A percentile compares a stretch with the other conserved stretches of the same genome.
phyloP scores from a whole-genome alignment of 2,113 vertebrate genomes.

The Aegotheles bennettii region DNA sequence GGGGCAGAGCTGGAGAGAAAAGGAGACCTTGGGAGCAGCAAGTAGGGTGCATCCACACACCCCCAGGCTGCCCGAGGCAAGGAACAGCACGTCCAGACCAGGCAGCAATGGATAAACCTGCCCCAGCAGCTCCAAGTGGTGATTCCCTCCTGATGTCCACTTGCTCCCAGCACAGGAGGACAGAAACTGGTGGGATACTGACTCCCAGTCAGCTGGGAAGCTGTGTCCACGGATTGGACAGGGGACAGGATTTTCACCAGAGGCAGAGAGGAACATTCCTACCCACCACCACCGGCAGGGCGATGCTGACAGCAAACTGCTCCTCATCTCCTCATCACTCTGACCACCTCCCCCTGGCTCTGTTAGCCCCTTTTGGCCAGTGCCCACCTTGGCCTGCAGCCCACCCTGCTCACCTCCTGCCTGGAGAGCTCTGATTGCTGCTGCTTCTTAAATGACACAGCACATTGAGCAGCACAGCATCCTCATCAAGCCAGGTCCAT shows the following conservation, averaged over 20 bases:
- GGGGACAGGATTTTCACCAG: not conserved
- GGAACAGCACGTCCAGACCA: not conserved
- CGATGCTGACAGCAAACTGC: not conserved
- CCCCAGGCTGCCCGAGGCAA: not conserved
- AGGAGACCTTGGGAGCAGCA: not conserved
- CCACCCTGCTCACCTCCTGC: fast-evolving
- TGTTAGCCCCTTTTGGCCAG: not conserved
- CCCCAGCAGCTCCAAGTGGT: not conserved
- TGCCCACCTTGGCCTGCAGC: not conserved
- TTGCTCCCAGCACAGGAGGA: not conserved
- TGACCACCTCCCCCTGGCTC: not conserved
- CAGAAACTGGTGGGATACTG: not conserved
- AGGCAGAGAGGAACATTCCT: not conserved
- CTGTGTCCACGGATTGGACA: fast-evolving
- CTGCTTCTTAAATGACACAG: not conserved
- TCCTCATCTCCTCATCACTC: not conserved
- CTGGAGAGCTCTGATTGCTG: not conserved
- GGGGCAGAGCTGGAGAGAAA: not conserved
- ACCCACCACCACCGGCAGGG: not conserved
- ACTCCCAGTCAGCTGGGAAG: not conserved
- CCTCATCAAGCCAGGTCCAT: not conserved
- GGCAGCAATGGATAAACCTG: not conserved
- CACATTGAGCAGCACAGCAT: not conserved
- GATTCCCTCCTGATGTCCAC: not conserved
- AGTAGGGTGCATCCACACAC: not conserved